A percentile compares a stretch with the other conserved stretches of the same genome.
phyloP scores from a whole-genome alignment of 2,888 invertebrate species.

The Leptothorax acervorum region DNA sequence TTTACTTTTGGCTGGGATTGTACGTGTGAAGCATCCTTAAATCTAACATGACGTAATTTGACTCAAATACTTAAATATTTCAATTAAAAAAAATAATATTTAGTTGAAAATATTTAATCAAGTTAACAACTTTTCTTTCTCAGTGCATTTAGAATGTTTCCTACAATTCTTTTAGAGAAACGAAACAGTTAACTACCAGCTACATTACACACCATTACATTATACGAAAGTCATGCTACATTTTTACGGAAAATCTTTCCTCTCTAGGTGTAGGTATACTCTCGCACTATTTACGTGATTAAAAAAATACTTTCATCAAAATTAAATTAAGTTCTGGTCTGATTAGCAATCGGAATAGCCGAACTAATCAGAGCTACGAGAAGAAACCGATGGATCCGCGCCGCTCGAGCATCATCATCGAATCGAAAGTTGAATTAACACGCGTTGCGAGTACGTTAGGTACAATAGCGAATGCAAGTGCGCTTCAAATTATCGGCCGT shows the following conservation, averaged over 20 bases:
- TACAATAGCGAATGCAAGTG: conserved; percentile 5
- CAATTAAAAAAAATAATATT: too few relatives aligned
- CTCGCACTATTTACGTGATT: conserved; percentile 6
- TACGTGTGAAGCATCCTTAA: too few relatives aligned
- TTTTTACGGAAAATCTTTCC: conserved; percentile 29
- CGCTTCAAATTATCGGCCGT: conserved; percentile 34
- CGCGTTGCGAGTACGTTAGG: not conserved
- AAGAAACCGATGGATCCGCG: conserved; percentile 13
- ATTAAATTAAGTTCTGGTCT: conserved; percentile 56
- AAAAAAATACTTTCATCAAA: conserved; percentile 46
- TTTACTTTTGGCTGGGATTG: too few relatives aligned
- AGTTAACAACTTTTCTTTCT: too few relatives aligned
- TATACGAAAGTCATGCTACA: conserved; percentile 1
- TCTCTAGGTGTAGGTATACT: not conserved
- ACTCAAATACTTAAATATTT: too few relatives aligned
- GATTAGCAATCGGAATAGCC: conserved; percentile 46
- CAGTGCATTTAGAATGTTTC: not conserved
- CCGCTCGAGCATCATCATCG: not conserved
- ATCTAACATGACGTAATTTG: too few relatives aligned
- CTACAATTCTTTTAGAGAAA: not conserved
- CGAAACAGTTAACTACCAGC: not conserved
- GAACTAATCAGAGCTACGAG: conserved; percentile 5
- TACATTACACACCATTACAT: not conserved
- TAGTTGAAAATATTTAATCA: too few relatives aligned
- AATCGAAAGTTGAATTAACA: conserved; percentile 44